Percentiles rank a stretch among this genome's conserved stretches.
These are phyloP conservation scores for Pollenia angustigena DNA, from an alignment of 2,888 invertebrate genomes.

Conservation along the genomic window DNA sequence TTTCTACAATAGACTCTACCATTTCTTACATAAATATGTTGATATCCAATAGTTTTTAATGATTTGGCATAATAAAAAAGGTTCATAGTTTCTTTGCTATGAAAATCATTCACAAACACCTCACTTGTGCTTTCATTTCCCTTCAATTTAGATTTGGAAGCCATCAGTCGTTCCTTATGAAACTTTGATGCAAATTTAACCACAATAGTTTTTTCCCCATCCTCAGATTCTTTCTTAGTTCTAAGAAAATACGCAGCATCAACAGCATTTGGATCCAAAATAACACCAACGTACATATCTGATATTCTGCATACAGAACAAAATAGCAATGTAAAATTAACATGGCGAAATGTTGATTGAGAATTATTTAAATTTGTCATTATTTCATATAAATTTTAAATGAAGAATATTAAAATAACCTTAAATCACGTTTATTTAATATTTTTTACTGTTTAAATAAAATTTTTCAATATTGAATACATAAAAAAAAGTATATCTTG, in stretches of 20 bases:
- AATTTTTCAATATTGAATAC: too few species aligned
- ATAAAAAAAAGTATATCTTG: too few species aligned
- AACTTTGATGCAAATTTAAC: conserved; percentile 29
- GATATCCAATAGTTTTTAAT: conserved; percentile 23
- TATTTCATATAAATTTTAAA: too few species aligned
- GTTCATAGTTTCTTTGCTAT: conserved; percentile 33
- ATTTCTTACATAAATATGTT: conserved; percentile 12
- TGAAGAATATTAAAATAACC: too few species aligned
- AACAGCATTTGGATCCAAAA: conserved; percentile 9
- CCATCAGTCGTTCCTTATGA: conserved; percentile 29
- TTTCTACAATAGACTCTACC: conserved; percentile 34
- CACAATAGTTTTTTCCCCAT: conserved; percentile 29
- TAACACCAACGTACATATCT: conserved; percentile 20
- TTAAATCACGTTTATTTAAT: too few species aligned
- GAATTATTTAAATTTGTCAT: too few species aligned
- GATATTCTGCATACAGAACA: too few species aligned
- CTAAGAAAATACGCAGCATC: conserved; percentile 21
- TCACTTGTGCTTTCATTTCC: conserved; percentile 12
- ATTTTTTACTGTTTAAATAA: too few species aligned
- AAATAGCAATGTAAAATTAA: too few species aligned
- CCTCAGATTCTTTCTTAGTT: not conserved
- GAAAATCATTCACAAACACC: conserved; percentile 31
- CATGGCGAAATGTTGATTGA: too few species aligned
- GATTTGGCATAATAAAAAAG: conserved; percentile 36
- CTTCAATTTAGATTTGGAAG: conserved; percentile 7